Base-by-base conservation (phyloP, 2,888 invertebrate species). In the Pimpla rufipes region DNA sequence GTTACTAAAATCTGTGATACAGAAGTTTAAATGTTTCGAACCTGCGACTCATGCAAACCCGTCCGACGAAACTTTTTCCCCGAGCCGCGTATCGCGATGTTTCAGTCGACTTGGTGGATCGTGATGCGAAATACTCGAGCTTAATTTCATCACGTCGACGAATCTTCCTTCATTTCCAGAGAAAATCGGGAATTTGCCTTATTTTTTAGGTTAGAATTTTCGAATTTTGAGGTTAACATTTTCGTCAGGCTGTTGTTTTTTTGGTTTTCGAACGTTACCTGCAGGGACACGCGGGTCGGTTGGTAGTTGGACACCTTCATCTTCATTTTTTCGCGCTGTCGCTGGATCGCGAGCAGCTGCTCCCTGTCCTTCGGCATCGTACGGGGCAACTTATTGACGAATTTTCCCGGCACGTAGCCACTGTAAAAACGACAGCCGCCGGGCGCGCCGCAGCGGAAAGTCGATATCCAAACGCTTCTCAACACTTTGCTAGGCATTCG, bases 401-500 rank as follows among this genome's bases (percentile, higher is more conserved):
- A 45, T 37, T n/a, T 42, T 45, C 16, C n/a, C 13, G 50, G 21
- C 52, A 23, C 42, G 42, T 66, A 67, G 35, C 45, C 45, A 40
- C 57, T n/a, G 47, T 57, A 55, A 62, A 67, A 73, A 45, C 75
- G 79, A 67, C 59, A 76, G 6, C 50, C 50, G 7, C 47, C 10
- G 5, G 37, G 67, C 11, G 50, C 50, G 7, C 75, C 79, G 59
- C 37, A n/a, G 45, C 57, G 71, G 67, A 67, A 11, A 59, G 71
- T 66, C 18, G 52, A 71, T 79, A 67, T 71, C 66, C 71, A 79
- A 52, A 71, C 42, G 75, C 50, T 71, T 6, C 66, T 16, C 16
- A 37, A 62, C 4, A 79, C 42, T 59, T 50, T 55, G 59, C 66
- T 76, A 59, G 50, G 59, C 83, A 83, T 79, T 79, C 83, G 83